Percentiles rank a stretch among this genome's conserved stretches.
These are phyloP conservation scores for Aphidoletes aphidimyza DNA, from an alignment of 2,888 invertebrate genomes.

Conservation along the genomic window DNA sequence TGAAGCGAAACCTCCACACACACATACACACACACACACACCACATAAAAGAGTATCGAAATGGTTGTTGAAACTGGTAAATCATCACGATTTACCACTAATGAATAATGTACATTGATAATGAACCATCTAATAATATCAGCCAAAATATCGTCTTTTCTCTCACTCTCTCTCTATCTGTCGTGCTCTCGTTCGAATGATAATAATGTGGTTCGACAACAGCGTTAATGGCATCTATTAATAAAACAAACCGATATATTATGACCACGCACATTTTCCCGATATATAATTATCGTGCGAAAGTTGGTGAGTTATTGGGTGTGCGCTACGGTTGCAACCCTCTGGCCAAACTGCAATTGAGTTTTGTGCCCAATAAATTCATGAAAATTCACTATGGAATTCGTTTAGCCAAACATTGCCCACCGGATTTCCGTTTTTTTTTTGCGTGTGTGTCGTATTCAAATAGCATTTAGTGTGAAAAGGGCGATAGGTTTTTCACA, in stretches of 20 bases:
- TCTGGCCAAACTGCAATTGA: slow-evolving; percentile 9
- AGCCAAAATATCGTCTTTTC: background rate
- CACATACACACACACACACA: too few species aligned
- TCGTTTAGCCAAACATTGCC: background rate
- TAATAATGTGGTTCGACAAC: background rate
- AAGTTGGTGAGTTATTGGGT: too few species aligned
- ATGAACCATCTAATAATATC: slow-evolving; percentile 1
- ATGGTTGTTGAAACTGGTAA: slow-evolving; percentile 5
- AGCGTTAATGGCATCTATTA: slow-evolving; percentile 19
- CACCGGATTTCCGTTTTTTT: background rate
- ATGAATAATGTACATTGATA: slow-evolving; percentile 16
- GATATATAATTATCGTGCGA: background rate
- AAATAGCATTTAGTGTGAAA: too few species aligned
- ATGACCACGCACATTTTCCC: background rate
- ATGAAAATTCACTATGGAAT: background rate
- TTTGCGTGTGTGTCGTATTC: too few species aligned
- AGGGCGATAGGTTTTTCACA: background rate
- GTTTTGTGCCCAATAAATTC: background rate
- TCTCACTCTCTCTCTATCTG: too few species aligned
- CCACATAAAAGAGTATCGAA: background rate
- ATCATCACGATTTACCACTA: background rate
- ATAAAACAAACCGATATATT: slow-evolving; percentile 14
- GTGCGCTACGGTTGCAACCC: background rate
- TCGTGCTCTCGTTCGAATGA: background rate
- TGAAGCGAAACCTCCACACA: background rate